These are phyloP conservation scores for Sarcophaga caerulescens DNA, from an alignment of 2,888 invertebrate genomes.

Conservation along the genomic window DNA sequence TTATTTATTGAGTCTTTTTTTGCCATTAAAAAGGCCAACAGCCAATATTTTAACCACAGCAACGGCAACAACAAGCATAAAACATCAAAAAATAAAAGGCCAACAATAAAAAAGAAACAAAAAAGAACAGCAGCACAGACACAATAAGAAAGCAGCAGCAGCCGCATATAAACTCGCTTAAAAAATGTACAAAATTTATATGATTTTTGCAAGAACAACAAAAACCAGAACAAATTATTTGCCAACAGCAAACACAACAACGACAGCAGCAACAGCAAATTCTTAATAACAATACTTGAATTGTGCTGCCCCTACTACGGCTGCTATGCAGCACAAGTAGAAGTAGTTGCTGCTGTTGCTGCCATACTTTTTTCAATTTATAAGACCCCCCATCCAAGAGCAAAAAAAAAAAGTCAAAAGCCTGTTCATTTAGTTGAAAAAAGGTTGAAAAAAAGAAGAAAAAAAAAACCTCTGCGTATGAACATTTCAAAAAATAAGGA, in stretches of 20 bases:
- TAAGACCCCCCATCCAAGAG: not conserved
- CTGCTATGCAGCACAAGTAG: not conserved
- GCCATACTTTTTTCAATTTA: not conserved
- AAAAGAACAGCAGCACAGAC: not conserved
- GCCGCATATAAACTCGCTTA: conserved; percentile 1
- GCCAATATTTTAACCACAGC: not conserved
- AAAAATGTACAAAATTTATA: conserved; percentile 11
- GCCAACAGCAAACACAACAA: not conserved
- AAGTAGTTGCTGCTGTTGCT: conserved; percentile 26
- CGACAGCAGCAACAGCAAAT: not conserved
- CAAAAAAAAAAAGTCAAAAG: not conserved
- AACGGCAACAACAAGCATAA: too few species aligned
- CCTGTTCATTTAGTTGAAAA: not conserved
- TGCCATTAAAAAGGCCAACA: conserved; percentile 5
- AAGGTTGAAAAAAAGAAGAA: not conserved
- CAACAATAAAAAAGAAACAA: not conserved
- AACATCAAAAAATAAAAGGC: too few species aligned
- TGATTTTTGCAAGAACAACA: not conserved
- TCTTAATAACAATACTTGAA: conserved; percentile 16
- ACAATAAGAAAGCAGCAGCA: not conserved
- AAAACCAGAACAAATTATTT: not conserved
- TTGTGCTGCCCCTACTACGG: not conserved
- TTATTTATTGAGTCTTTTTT: conserved; percentile 33
- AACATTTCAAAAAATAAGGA: too few species aligned
- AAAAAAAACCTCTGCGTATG: not conserved